These are phyloP conservation scores for Clamator glandarius DNA, from an alignment of 2,797 vertebrate species.

Conservation along the genomic window DNA sequence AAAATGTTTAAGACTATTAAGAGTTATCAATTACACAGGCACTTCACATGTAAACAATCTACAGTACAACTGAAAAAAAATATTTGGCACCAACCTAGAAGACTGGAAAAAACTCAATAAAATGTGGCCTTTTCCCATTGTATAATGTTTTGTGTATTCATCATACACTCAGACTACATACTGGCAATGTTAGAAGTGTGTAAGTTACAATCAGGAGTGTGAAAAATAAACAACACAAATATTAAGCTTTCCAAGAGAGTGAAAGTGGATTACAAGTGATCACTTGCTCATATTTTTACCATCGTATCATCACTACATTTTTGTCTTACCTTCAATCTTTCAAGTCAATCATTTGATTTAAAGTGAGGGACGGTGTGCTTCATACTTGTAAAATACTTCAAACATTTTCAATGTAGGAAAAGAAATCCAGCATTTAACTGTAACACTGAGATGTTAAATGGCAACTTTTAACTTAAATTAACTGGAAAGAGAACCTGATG, in stretches of 20 bases:
- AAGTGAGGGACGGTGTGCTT: neutral
- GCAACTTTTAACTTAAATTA: constrained; percentile 1
- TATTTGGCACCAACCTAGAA: constrained; percentile 83
- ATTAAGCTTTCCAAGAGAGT: constrained; percentile 51
- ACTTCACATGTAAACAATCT: constrained; percentile 89
- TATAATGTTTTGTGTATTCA: constrained; percentile 59
- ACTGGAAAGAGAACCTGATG: constrained; percentile 45
- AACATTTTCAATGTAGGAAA: constrained; percentile 10
- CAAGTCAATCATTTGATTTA: neutral
- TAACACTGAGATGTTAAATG: constrained; percentile 10
- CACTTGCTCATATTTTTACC: constrained; percentile 20
- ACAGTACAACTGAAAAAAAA: constrained; percentile 81
- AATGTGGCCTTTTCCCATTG: constrained; percentile 48
- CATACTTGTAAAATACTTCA: constrained; percentile 49
- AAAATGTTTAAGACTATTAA: constrained; percentile 81
- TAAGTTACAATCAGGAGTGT: constrained; percentile 73
- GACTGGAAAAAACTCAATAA: constrained; percentile 71
- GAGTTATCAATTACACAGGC: constrained; percentile 84
- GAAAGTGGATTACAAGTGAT: constrained; percentile 44
- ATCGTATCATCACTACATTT: constrained; percentile 22
- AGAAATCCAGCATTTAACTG: constrained; percentile 40
- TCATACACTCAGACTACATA: constrained; percentile 72
- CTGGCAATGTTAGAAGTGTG: constrained; percentile 70
- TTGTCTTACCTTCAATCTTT: neutral
- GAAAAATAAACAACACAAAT: constrained; percentile 70